phyloP scores from a whole-genome alignment of 1,140 invertebrate species.

The Glossosoma conforme region DNA sequence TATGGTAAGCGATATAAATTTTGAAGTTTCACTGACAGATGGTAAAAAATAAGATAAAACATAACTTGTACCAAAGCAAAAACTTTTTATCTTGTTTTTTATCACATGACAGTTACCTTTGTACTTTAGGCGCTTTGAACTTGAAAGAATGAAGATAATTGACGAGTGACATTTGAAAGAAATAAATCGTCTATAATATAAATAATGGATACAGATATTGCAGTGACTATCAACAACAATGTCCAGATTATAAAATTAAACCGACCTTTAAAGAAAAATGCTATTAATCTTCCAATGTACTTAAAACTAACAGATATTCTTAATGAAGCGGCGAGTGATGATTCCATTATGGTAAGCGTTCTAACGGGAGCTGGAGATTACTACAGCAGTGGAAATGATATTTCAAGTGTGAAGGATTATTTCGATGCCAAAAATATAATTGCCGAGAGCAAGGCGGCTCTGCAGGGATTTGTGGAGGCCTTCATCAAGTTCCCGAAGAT shows the following conservation, averaged over 20 bases:
- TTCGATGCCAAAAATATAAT: constrained; percentile 17
- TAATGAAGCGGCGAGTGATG: constrained; percentile 61
- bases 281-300: constrained; percentile 70
- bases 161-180: no score
- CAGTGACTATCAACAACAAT: constrained; percentile 35
- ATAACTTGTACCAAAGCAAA: no score
- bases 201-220: constrained; percentile 28
- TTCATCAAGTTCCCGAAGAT: constrained; percentile 88
- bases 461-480: constrained; percentile 65
- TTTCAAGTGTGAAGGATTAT: constrained; percentile 39
- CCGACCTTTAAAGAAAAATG: constrained; percentile 73
- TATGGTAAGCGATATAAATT: no score
- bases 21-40: no score
- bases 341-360: constrained; percentile 57
- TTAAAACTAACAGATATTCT: constrained; percentile 57
- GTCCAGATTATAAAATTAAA: constrained; percentile 62
- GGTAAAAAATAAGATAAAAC: no score
- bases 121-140: no score
- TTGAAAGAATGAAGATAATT: no score
- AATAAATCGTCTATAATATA: no score
- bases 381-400: constrained; percentile 86
- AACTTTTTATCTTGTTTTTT: no score
- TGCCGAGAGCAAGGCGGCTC: constrained; percentile 32
- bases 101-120: no score
- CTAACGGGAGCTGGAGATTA: constrained; percentile 75